phyloP scores from a whole-genome alignment of 1,140 invertebrate genomes.

The Eriocheir sinensis region DNA sequence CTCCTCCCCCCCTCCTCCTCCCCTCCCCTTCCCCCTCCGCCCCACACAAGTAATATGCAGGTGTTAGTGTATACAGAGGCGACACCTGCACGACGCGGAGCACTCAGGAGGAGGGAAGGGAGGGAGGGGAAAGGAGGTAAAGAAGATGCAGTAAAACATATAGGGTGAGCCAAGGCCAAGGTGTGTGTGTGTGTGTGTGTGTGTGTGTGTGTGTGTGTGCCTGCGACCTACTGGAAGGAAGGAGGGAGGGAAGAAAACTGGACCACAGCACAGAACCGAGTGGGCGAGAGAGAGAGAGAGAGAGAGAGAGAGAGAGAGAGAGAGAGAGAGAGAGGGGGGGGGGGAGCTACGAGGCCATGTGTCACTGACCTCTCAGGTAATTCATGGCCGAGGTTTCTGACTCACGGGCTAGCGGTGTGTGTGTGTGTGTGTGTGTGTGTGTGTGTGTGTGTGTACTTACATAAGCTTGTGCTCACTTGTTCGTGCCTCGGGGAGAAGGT shows the following conservation, averaged over 20 bases:
- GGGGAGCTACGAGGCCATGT: neutral
- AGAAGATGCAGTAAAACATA: neutral
- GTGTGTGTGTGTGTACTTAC: neutral
- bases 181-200: too few relatives aligned
- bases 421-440: conserved; percentile 22
- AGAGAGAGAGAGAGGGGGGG: neutral
- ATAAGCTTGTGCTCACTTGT: neutral
- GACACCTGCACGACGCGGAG: neutral
- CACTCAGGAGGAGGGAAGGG: neutral
- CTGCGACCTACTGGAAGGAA: neutral
- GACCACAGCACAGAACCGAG: neutral
- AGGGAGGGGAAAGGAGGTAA: neutral
- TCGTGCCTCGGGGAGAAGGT: too few relatives aligned
- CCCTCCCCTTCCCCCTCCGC: neutral
- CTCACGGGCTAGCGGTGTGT: neutral
- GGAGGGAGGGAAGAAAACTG: neutral
- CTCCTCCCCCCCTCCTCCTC: neutral
- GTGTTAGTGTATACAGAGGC: neutral
- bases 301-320: neutral
- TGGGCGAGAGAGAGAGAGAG: neutral
- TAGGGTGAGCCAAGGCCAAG: too few relatives aligned
- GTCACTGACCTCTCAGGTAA: neutral
- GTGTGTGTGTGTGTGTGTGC: neutral
- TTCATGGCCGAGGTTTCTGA: conserved; percentile 23
- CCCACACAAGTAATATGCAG: neutral